These are phyloP conservation scores for Heterohyrax brucei DNA, from an alignment of 2,797 vertebrate species.

Conservation along the genomic window DNA sequence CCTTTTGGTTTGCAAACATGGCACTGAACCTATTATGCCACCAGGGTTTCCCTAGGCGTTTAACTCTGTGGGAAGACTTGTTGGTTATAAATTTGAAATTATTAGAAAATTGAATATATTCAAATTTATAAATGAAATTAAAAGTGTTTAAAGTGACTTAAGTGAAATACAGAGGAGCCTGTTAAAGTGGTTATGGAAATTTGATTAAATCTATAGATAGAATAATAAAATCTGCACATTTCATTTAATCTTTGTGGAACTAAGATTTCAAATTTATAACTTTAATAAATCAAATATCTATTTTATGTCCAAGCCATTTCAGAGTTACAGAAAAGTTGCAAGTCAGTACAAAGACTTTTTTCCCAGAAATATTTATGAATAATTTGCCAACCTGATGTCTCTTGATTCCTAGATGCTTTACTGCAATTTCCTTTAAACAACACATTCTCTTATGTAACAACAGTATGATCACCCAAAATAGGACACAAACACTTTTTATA, in stretches of 20 bases:
- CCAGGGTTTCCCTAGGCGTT: background rate
- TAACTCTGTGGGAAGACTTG: conserved; percentile 16
- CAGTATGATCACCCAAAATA: too few species aligned
- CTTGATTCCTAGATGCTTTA: conserved; percentile 21
- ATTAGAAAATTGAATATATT: conserved; percentile 63
- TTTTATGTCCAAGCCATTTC: background rate
- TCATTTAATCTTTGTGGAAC: conserved; percentile 34
- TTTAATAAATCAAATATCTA: conserved; percentile 5
- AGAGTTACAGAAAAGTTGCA: background rate
- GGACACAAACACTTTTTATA: too few species aligned
- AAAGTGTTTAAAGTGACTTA: conserved; percentile 62
- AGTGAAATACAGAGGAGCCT: background rate
- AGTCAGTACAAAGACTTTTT: background rate
- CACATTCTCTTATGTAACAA: too few species aligned
- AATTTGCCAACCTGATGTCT: conserved; percentile 5
- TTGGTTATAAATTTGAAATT: conserved; percentile 37
- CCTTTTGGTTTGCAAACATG: too few species aligned
- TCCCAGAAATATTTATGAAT: background rate
- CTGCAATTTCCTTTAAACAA: conserved; percentile 36
- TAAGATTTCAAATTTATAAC: conserved; percentile 15
- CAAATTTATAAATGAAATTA: conserved; percentile 41
- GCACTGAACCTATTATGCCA: too few species aligned
- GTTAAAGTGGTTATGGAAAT: conserved; percentile 1
- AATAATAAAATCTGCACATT: conserved; percentile 7
- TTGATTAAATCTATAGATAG: conserved; percentile 17